Base-by-base conservation (phyloP, 1,140 invertebrate genomes). In the Sinonovacula constricta region DNA sequence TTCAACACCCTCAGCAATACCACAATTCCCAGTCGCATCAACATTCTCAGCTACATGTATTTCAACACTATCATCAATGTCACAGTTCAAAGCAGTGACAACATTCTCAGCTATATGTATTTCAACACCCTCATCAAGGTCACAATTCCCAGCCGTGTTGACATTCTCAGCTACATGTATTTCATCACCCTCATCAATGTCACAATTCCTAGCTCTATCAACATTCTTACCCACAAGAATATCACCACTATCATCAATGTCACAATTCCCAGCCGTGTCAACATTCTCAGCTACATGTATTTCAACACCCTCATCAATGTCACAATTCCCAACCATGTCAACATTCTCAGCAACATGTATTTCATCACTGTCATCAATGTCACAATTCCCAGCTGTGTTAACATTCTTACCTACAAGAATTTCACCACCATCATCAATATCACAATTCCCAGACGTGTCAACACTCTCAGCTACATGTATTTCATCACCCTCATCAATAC, bases 11-110 rank as follows among this genome's bases (percentile, higher is more conserved):
- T 60, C 3, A 60, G n/a, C 57, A n/a, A 60, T 60, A 60, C 26
- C 57, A 60, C 57, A 60, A 31, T 60, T n/a, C 18, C 12, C 57
- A 60, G 18, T 31, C 3, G 57, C 28, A 28, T 24, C 57, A 60
- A 3, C 57, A 24, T 18, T 60, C 57, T 60, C 57, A 60, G 57
- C n/a, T 22, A 60, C 57, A 60, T 60, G 57, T 60, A 60, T 60
- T 24, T 60, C 57, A 60, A 18, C n/a, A 22, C 57, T 15, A 15
- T 60, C 57, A 60, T 3, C 57, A n/a, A 24, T 60, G 28, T 60
- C 57, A 60, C 57, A 60, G 28, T 60, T n/a, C 26, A 18, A 18
- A 60, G 26, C 26, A 18, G 57, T 60, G 57, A 22, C 22, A 60
- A 60, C 57, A 24, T n/a, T 60, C 57, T 24, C 57, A 24, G 57